phyloP scores from a whole-genome alignment of 2,888 invertebrate species.

The Mythimna vitellina region DNA sequence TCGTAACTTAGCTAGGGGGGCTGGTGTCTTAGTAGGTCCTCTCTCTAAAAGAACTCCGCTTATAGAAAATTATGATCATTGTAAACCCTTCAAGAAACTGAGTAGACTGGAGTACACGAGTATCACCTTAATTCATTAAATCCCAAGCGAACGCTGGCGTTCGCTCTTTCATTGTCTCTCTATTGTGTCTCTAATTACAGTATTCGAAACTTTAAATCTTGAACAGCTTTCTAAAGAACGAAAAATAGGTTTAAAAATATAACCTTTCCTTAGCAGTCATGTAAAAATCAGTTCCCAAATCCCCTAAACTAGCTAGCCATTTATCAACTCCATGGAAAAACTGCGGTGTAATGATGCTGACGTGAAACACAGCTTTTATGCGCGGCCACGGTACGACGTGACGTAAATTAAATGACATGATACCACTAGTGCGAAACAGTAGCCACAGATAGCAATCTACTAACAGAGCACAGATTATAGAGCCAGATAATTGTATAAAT shows the following conservation, averaged over 20 bases:
- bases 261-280: too few species aligned
- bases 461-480: constrained; percentile 48
- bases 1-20: too few species aligned
- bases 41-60: too few species aligned
- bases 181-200: too few species aligned
- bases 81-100: neutral
- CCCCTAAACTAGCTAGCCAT: constrained; percentile 39
- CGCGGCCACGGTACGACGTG: constrained; percentile 62
- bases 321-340: constrained; percentile 57
- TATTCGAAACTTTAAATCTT: too few species aligned
- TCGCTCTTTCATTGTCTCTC: too few species aligned
- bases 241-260: neutral
- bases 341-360: constrained; percentile 50
- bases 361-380: constrained; percentile 61
- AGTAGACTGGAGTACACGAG: neutral
- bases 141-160: too few species aligned
- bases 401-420: constrained; percentile 62
- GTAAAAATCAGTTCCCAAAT: neutral
- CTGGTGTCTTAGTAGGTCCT: too few species aligned
- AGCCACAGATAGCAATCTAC: constrained; percentile 54
- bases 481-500: constrained; percentile 51
- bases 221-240: neutral
- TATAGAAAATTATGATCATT: neutral
- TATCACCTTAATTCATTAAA: too few species aligned
- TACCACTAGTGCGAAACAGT: constrained; percentile 56